phyloP scores from a whole-genome alignment of 1,140 invertebrate genomes.

The Periplaneta americana region DNA sequence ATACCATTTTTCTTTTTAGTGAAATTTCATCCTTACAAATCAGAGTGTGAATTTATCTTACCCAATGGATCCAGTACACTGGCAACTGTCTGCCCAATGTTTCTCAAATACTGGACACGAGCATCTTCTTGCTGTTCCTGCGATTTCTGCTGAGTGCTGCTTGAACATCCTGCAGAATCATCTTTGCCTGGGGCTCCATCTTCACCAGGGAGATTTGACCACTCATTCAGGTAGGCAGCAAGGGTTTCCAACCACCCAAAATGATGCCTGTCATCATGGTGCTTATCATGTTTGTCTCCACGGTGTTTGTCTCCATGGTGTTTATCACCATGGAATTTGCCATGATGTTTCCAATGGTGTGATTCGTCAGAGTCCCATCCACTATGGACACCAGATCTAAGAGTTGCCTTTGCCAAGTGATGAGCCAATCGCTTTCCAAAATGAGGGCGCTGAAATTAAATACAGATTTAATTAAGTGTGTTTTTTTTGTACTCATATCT shows the following conservation, averaged over 20 bases:
- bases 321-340: background rate
- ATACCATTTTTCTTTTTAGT: no score
- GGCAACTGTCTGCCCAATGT: conserved; percentile 4
- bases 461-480: no score
- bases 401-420: conserved; percentile 1
- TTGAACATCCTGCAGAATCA: background rate
- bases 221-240: background rate
- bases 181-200: background rate
- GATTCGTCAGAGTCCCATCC: background rate
- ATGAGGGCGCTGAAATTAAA: conserved; percentile 8
- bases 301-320: background rate
- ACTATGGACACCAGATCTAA: background rate
- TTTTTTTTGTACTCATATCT: no score
- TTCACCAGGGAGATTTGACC: background rate
- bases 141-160: background rate
- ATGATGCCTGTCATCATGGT: background rate
- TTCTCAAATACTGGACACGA: background rate
- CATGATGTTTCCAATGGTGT: background rate
- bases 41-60: no score
- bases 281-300: background rate
- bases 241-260: background rate
- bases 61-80: conserved; percentile 11
- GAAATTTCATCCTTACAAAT: no score
- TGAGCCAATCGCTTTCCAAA: conserved; percentile 10
- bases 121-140: background rate